phyloP scores from a whole-genome alignment of 2,888 invertebrate genomes.

The Eristalis pertinax region DNA sequence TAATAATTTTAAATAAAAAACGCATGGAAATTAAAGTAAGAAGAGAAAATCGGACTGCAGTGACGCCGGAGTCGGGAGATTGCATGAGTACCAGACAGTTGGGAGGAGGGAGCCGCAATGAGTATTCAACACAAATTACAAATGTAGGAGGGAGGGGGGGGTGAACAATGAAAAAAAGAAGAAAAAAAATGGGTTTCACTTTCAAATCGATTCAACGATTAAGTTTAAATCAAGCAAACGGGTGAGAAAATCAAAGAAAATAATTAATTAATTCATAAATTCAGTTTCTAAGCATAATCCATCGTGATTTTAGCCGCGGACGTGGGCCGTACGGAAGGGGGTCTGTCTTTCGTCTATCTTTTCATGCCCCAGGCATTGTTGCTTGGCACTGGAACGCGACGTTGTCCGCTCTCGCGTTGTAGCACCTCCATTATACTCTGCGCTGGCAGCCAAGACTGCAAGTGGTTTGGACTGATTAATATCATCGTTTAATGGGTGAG shows the following conservation, averaged over 20 bases:
- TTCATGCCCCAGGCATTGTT: constrained; percentile 81
- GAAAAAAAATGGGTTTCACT: constrained; percentile 32
- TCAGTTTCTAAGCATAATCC: constrained; percentile 25
- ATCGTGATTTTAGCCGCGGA: neutral
- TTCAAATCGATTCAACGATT: constrained; percentile 40
- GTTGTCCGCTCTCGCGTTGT: constrained; percentile 89
- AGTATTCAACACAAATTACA: neutral
- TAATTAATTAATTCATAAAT: constrained; percentile 17
- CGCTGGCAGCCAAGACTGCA: constrained; percentile 93
- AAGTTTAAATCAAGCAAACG: neutral
- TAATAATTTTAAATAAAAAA: constrained; percentile 24
- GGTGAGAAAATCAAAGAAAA: constrained; percentile 23
- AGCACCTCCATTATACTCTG: constrained; percentile 91
- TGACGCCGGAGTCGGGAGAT: neutral
- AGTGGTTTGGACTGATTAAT: constrained; percentile 39
- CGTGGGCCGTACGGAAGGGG: neutral
- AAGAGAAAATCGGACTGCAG: neutral
- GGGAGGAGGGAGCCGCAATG: neutral
- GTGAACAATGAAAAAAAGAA: neutral
- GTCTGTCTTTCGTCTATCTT: constrained; percentile 73
- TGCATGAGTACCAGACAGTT: neutral
- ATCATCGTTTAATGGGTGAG: neutral
- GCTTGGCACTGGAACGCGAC: constrained; percentile 90
- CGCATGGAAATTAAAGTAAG: constrained; percentile 28
- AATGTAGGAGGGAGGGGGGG: neutral